Conservation (phyloP, 2,113 vertebrate species). For the Vanacampus margaritifer region DNA sequence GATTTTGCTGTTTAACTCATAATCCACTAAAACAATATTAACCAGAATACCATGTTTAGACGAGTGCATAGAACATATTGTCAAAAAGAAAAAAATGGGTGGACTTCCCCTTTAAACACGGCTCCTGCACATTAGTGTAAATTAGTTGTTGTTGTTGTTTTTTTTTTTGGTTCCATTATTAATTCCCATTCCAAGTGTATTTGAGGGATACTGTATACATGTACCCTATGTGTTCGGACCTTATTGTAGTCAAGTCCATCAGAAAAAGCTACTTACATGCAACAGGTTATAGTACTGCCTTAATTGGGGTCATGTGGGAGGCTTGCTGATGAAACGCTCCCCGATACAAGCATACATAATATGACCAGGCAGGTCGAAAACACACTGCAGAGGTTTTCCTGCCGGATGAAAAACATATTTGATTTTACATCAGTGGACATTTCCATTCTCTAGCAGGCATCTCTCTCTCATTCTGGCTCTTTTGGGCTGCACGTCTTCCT, state of each 20-base stretch:
- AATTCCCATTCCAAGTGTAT: no score
- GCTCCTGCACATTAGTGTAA: no score
- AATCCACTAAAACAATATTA: no score
- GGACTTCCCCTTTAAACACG: no score
- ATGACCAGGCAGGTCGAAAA: neutral
- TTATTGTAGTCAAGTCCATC: neutral
- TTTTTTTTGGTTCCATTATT: no score
- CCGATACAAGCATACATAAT: neutral
- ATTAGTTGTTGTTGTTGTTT: no score
- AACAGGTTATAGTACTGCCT: neutral
- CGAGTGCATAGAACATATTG: no score
- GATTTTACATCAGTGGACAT: conserved; percentile 35
- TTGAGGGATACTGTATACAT: no score
- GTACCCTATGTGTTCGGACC: no score
- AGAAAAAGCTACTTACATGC: neutral
- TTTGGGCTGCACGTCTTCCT: conserved; percentile 25
- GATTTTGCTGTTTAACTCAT: no score
- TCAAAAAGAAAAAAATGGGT: no score
- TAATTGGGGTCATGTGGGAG: neutral
- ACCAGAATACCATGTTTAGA: no score
- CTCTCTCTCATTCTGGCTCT: conserved; percentile 8
- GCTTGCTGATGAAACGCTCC: neutral
- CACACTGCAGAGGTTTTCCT: conserved; percentile 2
- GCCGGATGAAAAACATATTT: conserved; percentile 34
- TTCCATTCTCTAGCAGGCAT: conserved; percentile 37